Conservation (phyloP, 2,888 invertebrate species). For the Tachystola acroxantha region DNA sequence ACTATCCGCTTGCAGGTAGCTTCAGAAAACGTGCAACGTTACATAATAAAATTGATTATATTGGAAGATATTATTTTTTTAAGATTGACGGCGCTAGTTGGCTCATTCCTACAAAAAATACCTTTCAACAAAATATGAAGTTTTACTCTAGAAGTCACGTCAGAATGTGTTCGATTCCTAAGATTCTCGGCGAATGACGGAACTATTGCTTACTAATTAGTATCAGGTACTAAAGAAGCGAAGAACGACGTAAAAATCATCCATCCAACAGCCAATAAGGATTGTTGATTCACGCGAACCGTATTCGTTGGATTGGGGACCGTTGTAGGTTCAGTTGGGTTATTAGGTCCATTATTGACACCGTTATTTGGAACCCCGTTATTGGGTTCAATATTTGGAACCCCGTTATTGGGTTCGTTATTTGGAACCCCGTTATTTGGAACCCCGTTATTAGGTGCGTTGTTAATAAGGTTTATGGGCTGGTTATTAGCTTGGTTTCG, state of each 20-base stretch:
- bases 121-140: too few relatives aligned
- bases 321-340: not conserved
- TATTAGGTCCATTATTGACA: not conserved
- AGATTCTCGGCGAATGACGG: too few relatives aligned
- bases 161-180: too few relatives aligned
- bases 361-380: not conserved
- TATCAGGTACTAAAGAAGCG: constrained; percentile 92
- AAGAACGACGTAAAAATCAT: constrained; percentile 96
- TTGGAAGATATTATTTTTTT: too few relatives aligned
- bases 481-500: too few relatives aligned
- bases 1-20: too few relatives aligned
- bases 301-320: constrained; percentile 8
- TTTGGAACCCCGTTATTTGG: not conserved
- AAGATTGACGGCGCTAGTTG: too few relatives aligned
- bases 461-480: not conserved
- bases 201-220: not conserved
- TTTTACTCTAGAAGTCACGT: too few relatives aligned
- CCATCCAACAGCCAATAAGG: constrained; percentile 86
- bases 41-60: too few relatives aligned
- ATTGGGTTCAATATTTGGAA: not conserved
- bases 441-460: not conserved
- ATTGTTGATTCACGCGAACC: constrained; percentile 34
- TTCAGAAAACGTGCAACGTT: too few relatives aligned
- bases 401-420: not conserved
- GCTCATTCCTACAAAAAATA: too few relatives aligned